Evolutionary conservation across 1,140 invertebrate species (phyloP).

Genomic region (Pogonomyrmex californicus): DNA sequence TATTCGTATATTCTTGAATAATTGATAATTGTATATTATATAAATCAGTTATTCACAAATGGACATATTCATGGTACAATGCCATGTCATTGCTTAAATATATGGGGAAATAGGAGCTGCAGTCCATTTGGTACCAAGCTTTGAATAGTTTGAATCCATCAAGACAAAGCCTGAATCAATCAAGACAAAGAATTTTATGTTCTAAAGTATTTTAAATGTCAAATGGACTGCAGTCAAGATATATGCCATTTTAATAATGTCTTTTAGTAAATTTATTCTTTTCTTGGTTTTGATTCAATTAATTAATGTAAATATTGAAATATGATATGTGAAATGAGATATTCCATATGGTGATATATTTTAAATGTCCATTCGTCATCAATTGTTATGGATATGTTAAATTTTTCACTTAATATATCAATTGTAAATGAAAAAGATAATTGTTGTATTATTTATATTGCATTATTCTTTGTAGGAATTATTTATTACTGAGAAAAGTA

Average conservation of each 20-base stretch:
- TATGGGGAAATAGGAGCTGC: neutral
- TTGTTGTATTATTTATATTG: neutral
- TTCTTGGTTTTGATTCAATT: neutral
- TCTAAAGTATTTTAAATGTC: no score
- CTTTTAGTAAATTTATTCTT: constrained; percentile 7
- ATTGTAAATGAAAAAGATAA: neutral
- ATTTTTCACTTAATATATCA: neutral
- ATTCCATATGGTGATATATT: neutral
- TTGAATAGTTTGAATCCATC: no score
- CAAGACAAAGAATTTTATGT: no score
- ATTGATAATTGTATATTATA: constrained; percentile 27
- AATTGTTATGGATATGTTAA: neutral
- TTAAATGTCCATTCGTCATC: neutral
- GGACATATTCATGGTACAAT: neutral
- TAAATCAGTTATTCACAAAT: neutral
- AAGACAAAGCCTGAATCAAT: no score
- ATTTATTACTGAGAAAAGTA: neutral
- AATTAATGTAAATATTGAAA: neutral
- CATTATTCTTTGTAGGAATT: neutral
- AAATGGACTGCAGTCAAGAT: no score
- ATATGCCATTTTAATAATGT: neutral
- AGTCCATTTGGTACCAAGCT: no score
- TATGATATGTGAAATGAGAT: neutral
- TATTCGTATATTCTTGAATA: constrained; percentile 31
- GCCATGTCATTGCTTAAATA: neutral